Base-by-base conservation (phyloP, 2,113 vertebrate species). In the Pterocles burchelli region DNA sequence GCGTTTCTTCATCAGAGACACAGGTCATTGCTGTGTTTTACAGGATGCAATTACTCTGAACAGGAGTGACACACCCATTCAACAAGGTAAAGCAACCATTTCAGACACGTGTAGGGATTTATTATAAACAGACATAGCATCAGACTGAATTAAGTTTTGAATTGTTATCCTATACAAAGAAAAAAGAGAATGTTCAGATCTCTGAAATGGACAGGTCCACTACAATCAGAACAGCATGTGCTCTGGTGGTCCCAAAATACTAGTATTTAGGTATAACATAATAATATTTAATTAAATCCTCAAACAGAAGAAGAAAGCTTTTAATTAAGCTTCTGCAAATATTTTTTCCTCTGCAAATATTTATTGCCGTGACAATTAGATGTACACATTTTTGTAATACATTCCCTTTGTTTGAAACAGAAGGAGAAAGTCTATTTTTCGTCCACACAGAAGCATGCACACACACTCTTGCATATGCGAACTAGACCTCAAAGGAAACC, bases 381-480 rank as follows among this genome's bases (percentile, higher is more conserved):
- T 26, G 13, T 16, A 74, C 13, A 31, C 11, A 28, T 46, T 65
- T 70, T 51, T 89, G 8, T 43, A 38, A 57, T 18, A 58, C 2
- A 10, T 41, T 73, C 54, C 34, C 46, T 67, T 79, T 33, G 22
- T 28, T 62, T 48, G 36, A 73, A 79, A 43, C 25, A 57, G 17
- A 79, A 38, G 22, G 17, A 8, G 26, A 54, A 61, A 26, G 36
- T 18, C 0, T 10, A 0, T 2, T 29, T 70, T 85, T 52, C 31
- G 31, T 21, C 55, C 14, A 25, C 5, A 8, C 21, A 54, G 17
- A 43, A 28, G 38, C 31, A 22, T 10, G 9, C 21, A 19, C 13
- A 13, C 14, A 51, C 9, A 6, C 17, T 48, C 17, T 10, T 1
- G 2, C 3, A 10, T 15, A 20, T 2, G 34, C 28, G 52, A 81